Evolutionary conservation across 2,888 invertebrate species (phyloP), one percentile per base, ranked within the genome.

Genomic region (Oscheius sp.): DNA sequence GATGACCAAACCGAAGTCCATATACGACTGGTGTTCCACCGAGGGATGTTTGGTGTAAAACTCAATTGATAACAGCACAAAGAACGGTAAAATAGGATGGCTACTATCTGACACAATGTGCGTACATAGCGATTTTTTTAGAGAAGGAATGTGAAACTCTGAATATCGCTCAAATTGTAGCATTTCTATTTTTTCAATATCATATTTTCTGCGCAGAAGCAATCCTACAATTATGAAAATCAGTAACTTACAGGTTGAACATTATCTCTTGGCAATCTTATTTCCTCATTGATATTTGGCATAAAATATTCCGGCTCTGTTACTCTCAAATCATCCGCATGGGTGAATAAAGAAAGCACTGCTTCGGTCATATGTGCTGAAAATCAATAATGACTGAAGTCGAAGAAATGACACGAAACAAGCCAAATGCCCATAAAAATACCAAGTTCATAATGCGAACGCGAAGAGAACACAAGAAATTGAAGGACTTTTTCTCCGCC

Each of bases 291-390:
- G 1, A 27, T 21, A 49, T 29, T 23, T 5, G 45, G 45, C n/a
- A 16, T 35, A 35, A 72, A 72, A 29, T 66, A 74, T 23, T 55
- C 52, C 18, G 72, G 72, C n/a, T 75, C 72, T 13, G 7, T 9
- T 21, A 43, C 12, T 27, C 69, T 21, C 25, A 75, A 18, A 23
- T 75, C 75, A 21, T 75, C 72, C 7, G 72, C 41, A 18, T 63
- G 72, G 1, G 72, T 72, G 61, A 75, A 75, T 5, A 52, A 52
- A 13, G 52, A 52, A 13, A 52, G 52, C 3, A 21, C 3, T 21
- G 21, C 52, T 52, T 52, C 18, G 5, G 21, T 21, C 52, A 52
- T 18, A 5, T n/a, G 5, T 52, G n/a, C 18, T 18, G 12, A 52
- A 52, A n/a, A 52, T 52, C 6, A 6, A 6, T 52, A 21, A 12